These are phyloP conservation scores for Papilio xuthus DNA, from an alignment of 1,140 invertebrate genomes.

Conservation along the genomic window DNA sequence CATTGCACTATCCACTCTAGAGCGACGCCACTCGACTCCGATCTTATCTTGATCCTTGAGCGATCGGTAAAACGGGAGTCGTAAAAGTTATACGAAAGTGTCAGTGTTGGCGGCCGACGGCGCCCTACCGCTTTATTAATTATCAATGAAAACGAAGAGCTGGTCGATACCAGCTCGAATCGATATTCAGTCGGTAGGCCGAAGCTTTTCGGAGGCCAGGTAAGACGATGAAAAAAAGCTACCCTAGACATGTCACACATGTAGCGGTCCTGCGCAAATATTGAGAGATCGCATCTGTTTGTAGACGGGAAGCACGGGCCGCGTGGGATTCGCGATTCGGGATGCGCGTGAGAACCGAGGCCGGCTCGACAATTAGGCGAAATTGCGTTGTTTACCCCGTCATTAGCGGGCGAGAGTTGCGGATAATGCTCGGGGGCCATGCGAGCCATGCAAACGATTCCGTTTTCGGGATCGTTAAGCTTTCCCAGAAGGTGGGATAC, in stretches of 20 bases:
- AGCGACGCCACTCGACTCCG: constrained; percentile 55
- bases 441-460: constrained; percentile 59
- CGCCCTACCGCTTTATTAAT: constrained; percentile 63
- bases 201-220: constrained; percentile 55
- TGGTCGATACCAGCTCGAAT: constrained; percentile 13
- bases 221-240: constrained; percentile 63
- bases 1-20: constrained; percentile 62
- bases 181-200: constrained; percentile 5
- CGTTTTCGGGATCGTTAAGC: constrained; percentile 72
- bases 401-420: constrained; percentile 67
- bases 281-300: constrained; percentile 70
- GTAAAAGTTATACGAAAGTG: constrained; percentile 75
- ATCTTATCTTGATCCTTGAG: constrained; percentile 71
- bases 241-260: constrained; percentile 58
- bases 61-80: constrained; percentile 73
- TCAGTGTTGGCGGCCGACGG: constrained; percentile 41
- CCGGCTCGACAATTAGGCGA: constrained; percentile 75
- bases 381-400: constrained; percentile 76
- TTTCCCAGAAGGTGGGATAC: constrained; percentile 77
- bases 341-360: constrained; percentile 76
- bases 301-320: constrained; percentile 65
- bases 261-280: constrained; percentile 60
- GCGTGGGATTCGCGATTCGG: constrained; percentile 73
- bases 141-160: constrained; percentile 63
- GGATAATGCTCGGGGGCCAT: constrained; percentile 76